A percentile compares a stretch with the other conserved stretches of the same genome.
These are phyloP conservation scores for Conus canariensis DNA, from an alignment of 2,888 invertebrate genomes.

Conservation along the genomic window DNA sequence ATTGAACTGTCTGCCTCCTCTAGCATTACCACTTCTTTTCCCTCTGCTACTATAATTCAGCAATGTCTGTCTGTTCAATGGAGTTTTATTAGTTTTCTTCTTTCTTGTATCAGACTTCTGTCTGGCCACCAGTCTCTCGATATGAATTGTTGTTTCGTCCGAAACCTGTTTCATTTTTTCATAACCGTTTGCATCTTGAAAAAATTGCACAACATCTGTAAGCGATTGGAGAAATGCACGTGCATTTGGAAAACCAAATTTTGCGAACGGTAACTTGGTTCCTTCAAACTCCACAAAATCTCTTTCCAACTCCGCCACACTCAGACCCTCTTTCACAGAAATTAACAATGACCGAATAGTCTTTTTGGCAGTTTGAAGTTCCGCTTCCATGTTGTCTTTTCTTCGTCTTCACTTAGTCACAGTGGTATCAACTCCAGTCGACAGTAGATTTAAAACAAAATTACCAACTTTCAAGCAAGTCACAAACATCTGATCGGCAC, in stretches of 20 bases:
- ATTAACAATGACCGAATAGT: slow-evolving; percentile 66
- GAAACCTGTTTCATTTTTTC: slow-evolving; percentile 62
- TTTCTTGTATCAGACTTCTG: slow-evolving; percentile 54
- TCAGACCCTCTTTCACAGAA: slow-evolving; percentile 66
- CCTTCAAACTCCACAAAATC: slow-evolving; percentile 67
- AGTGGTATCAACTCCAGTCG: too few species aligned
- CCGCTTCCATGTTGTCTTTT: slow-evolving; percentile 27
- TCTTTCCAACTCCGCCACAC: slow-evolving; percentile 59
- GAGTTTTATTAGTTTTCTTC: background rate
- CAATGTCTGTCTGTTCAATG: background rate
- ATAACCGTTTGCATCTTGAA: slow-evolving; percentile 57
- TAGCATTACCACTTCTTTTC: background rate
- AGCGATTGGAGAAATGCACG: slow-evolving; percentile 65
- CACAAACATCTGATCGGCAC: too few species aligned
- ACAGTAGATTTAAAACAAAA: too few species aligned
- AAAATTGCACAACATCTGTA: slow-evolving; percentile 60
- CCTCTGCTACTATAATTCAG: background rate
- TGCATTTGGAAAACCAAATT: slow-evolving; percentile 62
- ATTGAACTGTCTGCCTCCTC: background rate
- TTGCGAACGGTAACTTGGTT: slow-evolving; percentile 58
- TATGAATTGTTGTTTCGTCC: slow-evolving; percentile 64
- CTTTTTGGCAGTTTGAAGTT: slow-evolving; percentile 61
- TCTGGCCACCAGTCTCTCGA: slow-evolving; percentile 66
- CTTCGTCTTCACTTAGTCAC: background rate
- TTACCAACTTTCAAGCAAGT: too few species aligned